Conservation (phyloP, 37 sponge, comb jelly and placozoan genomes). For the Spongilla lacustris region DNA sequence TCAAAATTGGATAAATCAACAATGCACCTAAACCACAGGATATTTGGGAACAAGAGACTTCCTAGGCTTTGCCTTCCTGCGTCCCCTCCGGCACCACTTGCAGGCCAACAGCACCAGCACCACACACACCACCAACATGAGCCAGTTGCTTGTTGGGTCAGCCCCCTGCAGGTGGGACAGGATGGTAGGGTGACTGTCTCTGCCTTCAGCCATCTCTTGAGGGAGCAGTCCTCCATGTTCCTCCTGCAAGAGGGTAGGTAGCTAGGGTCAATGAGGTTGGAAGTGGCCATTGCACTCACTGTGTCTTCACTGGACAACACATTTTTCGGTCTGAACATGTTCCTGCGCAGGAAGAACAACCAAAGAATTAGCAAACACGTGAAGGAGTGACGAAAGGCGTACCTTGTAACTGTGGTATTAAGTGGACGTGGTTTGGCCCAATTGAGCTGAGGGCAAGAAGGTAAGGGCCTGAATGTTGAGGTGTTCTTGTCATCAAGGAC, state of each 20-base stretch:
- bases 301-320: not conserved
- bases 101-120: not conserved
- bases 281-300: not conserved
- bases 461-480: slow-evolving; percentile 37
- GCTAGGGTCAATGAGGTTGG: not conserved
- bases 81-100: slow-evolving; percentile 7
- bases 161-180: not conserved
- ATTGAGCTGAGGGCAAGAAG: slow-evolving; percentile 64
- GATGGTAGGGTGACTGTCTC: not conserved
- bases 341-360: not conserved
- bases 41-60: not conserved
- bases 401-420: slow-evolving; percentile 42
- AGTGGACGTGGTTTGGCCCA: slow-evolving; percentile 82
- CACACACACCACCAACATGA: slow-evolving; percentile 16
- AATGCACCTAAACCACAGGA: not conserved
- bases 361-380: not conserved
- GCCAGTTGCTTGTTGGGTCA: slow-evolving; percentile 31
- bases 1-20: not conserved
- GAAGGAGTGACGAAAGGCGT: not conserved
- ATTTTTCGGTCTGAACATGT: slow-evolving; percentile 19
- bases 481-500: slow-evolving; percentile 58
- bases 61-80: slow-evolving; percentile 10
- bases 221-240: not conserved
- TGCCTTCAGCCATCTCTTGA: not conserved
- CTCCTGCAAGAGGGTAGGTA: not conserved